These are phyloP conservation scores for Albula goreensis DNA, from an alignment of 2,113 vertebrate genomes.

Conservation along the genomic window DNA sequence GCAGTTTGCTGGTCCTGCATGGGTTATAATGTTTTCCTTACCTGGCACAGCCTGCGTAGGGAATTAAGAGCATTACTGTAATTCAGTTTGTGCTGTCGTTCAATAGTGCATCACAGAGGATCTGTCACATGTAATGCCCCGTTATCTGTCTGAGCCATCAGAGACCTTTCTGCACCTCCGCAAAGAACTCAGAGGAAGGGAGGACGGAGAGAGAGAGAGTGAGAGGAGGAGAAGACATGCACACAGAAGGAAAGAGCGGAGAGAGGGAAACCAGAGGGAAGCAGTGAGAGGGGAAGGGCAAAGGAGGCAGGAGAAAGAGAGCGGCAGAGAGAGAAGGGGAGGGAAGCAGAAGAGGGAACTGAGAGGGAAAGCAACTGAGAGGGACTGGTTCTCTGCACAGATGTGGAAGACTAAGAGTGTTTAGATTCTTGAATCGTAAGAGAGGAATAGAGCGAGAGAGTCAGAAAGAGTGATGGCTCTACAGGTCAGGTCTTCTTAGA, in stretches of 20 bases:
- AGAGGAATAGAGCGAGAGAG: neutral
- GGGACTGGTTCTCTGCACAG: neutral
- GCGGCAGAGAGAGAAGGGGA: neutral
- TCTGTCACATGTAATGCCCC: neutral
- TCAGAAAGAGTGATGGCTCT: neutral
- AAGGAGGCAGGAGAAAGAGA: constrained; percentile 5
- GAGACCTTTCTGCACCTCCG: neutral
- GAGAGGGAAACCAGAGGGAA: constrained; percentile 10
- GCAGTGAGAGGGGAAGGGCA: constrained; percentile 21
- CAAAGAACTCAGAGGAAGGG: neutral
- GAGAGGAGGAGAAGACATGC: constrained; percentile 21
- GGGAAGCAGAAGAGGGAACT: neutral
- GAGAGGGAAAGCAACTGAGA: neutral
- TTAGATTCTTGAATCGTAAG: neutral
- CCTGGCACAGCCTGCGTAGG: neutral
- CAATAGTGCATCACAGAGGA: neutral
- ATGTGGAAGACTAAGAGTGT: neutral
- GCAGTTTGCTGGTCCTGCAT: neutral
- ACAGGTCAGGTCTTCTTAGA: neutral
- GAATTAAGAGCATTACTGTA: neutral
- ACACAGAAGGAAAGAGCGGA: neutral
- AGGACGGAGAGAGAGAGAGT: neutral
- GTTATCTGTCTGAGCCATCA: neutral
- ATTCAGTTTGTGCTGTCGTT: neutral
- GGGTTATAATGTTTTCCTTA: neutral